A percentile compares a stretch with the other conserved stretches of the same genome.
phyloP scores from a whole-genome alignment of 2,113 vertebrate genomes.

The Stegastes partitus region DNA sequence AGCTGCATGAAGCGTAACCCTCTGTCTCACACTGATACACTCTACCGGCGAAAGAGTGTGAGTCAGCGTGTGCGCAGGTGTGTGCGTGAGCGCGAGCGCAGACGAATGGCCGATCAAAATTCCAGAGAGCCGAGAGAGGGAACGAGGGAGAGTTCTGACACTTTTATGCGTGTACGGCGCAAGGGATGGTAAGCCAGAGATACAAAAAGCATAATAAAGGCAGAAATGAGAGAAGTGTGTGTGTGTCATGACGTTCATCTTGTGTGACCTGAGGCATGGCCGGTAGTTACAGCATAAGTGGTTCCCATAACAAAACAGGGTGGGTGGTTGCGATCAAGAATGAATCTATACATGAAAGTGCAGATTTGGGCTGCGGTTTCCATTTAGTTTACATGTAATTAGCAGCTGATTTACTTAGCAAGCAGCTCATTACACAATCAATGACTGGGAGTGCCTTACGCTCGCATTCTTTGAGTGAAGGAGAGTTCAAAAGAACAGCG shows the following conservation, averaged over 20 bases:
- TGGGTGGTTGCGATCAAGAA: background rate
- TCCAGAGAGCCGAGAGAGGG: background rate
- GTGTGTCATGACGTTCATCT: background rate
- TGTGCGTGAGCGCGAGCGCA: conserved; percentile 3
- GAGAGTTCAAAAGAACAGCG: conserved; percentile 13
- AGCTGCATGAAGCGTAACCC: conserved; percentile 64
- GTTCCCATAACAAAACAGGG: too few species aligned
- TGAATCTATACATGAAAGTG: conserved; percentile 26
- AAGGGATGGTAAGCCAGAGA: background rate
- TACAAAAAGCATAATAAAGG: background rate
- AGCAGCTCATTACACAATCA: conserved; percentile 39
- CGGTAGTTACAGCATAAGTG: background rate
- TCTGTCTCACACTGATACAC: conserved; percentile 44
- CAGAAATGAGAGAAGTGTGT: background rate
- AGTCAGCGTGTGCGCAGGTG: conserved; percentile 12
- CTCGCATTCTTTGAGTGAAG: background rate
- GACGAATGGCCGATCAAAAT: conserved; percentile 10
- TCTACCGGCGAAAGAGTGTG: conserved; percentile 18
- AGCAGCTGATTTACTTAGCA: conserved; percentile 33
- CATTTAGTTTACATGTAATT: conserved; percentile 47
- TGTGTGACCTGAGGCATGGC: background rate
- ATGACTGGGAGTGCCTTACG: background rate
- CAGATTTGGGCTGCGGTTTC: conserved; percentile 13
- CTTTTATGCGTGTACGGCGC: background rate
- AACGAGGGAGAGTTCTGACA: background rate